Conservation (phyloP, 2,113 vertebrate species). For the Pogonocichla stellata region DNA sequence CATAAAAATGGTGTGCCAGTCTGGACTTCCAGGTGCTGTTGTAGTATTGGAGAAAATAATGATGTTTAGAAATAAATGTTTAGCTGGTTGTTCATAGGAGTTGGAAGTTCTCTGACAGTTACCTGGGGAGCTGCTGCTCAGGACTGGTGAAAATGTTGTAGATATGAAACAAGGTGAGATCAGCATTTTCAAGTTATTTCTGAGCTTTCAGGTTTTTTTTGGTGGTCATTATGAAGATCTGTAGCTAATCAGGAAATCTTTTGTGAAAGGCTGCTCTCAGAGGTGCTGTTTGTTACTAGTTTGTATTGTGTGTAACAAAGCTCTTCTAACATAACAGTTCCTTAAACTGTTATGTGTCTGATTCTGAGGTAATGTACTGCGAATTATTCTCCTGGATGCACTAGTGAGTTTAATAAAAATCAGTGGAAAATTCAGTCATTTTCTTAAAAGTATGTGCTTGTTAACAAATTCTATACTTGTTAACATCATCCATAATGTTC, state of each 20-base stretch:
- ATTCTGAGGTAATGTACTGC: neutral
- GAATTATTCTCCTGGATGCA: neutral
- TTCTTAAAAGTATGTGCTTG: neutral
- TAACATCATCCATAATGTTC: neutral
- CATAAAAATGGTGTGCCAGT: neutral
- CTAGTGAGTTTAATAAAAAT: neutral
- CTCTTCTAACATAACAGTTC: neutral
- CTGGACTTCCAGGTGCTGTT: neutral
- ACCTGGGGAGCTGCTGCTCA: neutral
- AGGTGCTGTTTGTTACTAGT: neutral
- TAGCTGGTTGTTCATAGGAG: neutral
- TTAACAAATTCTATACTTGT: neutral
- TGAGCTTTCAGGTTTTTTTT: neutral
- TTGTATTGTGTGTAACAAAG: neutral
- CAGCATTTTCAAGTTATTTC: neutral
- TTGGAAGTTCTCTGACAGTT: neutral
- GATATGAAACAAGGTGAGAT: neutral
- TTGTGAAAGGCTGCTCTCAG: neutral
- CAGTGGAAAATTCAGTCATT: neutral
- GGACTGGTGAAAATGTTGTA: neutral
- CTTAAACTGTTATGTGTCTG: neutral
- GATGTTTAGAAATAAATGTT: neutral
- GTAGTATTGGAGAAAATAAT: neutral
- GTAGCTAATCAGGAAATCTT: neutral
- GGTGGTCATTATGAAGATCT: neutral